Evolutionary conservation across 2,113 vertebrate species (phyloP).

Genomic region (Cephalophus harveyi): DNA sequence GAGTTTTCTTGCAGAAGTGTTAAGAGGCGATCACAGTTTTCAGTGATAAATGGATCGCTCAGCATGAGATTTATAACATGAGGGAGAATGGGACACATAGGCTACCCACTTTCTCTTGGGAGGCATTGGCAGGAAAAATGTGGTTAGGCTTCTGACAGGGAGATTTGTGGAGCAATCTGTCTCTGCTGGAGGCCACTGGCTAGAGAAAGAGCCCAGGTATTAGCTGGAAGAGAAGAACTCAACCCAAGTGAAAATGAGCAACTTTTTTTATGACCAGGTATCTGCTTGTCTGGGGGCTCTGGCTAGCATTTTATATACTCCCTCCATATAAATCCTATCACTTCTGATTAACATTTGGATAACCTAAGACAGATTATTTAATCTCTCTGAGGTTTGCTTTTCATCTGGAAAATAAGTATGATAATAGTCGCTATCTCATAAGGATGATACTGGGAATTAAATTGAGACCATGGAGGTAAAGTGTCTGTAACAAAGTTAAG

Average conservation of each 20-base stretch:
- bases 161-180: background rate
- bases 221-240: background rate
- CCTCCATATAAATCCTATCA: background rate
- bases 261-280: background rate
- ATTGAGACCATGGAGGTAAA: background rate
- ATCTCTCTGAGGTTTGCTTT: background rate
- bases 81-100: background rate
- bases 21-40: background rate
- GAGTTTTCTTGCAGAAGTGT: background rate
- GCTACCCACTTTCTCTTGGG: background rate
- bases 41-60: background rate
- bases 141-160: background rate
- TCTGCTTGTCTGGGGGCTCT: background rate
- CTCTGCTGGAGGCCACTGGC: background rate
- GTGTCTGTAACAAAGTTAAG: background rate
- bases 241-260: background rate
- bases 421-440: background rate
- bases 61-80: background rate
- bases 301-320: background rate
- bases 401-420: background rate
- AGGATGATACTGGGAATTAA: background rate
- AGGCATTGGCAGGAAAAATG: background rate
- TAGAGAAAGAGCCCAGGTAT: background rate
- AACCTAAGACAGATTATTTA: background rate
- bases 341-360: background rate